Evolutionary conservation across 2,113 vertebrate genomes (phyloP), one percentile per base, ranked within the genome.

Genomic region (Carettochelys insculpta): DNA sequence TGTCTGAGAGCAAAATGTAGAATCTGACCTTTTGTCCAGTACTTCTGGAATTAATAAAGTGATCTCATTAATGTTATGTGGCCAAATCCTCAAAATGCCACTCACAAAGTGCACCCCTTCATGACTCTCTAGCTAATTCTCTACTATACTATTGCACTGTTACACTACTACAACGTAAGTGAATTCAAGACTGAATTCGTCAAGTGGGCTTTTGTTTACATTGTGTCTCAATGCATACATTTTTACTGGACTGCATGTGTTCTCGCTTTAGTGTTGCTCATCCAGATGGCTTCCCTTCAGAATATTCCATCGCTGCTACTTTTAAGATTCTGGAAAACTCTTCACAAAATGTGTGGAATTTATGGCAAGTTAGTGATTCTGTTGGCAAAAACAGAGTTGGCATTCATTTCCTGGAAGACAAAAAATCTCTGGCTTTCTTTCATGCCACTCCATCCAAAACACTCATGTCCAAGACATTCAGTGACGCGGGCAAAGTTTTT

Each of bases 321-420:
- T 98, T 98, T 92, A 98, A 98, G 95, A 84, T 95, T 87, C 93
- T 94, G 82, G 96, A 98, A 77, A 96, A 96, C 71, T 93, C 92
- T 6, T 90, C 86, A 16, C 38, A 71, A 89, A 94, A 90, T 27
- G 92, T 95, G 81, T 98, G 97, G 97, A 96, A 98, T 96, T 97
- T 98, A 89, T 97, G 97, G 98, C 97, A 98, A 94, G 95, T 98
- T 83, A 98, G 97, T 31, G 95, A 97, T 92, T 95, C 95, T 12
- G 78, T 96, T 24, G 97, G 97, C 19, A 92, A 78, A 79, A 97
- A 97, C 34, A 96, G 97, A 79, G 93, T 96, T 1, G 93, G 95
- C 65, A 93, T 98, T 76, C 90, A 78, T 83, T 96, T 98, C 86
- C 97, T 97, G 38, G 96, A 95, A 29, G 93, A 97, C 45, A 90